Evolutionary conservation across 2,797 vertebrate species (phyloP), one percentile per base, ranked within the genome.

Genomic region (Schizothorax lantsangensis): DNA sequence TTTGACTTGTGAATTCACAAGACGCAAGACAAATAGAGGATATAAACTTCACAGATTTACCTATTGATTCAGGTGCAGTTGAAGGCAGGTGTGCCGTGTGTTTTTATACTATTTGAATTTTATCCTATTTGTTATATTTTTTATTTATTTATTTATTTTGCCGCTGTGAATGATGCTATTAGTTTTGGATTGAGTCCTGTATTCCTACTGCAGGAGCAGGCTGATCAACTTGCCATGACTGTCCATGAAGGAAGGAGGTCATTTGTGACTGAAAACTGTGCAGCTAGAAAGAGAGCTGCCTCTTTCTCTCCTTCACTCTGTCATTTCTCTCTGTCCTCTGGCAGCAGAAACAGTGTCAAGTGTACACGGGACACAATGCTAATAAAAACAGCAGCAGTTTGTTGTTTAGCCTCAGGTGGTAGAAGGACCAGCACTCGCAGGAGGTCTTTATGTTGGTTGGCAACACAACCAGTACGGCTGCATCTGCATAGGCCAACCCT

Each of bases 211-310:
- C 23, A 47, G 17, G 11, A 66, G 6, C 4, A 33, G 40, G 40
- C 59, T 21, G 79, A 45, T 81, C 79, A 64, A 47, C 57, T 6
- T 7, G 40, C 36, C 84, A 75, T 90, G 90, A 77, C 87, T 89
- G 91, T 92, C 89, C 89, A 92, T 91, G 84, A 92, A 91, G 90
- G 91, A 90, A 84, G 84, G 75, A 88, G 87, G 38, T 91, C 92
- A 92, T 91, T 87, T 90, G 87, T 91, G 90, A 87, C 89, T 88
- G 89, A 89, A 91, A 91, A 92, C 92, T 92, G 90, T 81, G 81
- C 93, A 92, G 92, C 93, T 92, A 94, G 92, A 92, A 91, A 92
- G 91, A 89, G 81, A 89, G 86, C 86, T 89, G 90, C 91, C 85
- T 88, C 36, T 79, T 79, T 84, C 79, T 83, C 80, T 82, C 74